Conservation (phyloP, 2,113 vertebrate genomes). For the Lepus europaeus region DNA sequence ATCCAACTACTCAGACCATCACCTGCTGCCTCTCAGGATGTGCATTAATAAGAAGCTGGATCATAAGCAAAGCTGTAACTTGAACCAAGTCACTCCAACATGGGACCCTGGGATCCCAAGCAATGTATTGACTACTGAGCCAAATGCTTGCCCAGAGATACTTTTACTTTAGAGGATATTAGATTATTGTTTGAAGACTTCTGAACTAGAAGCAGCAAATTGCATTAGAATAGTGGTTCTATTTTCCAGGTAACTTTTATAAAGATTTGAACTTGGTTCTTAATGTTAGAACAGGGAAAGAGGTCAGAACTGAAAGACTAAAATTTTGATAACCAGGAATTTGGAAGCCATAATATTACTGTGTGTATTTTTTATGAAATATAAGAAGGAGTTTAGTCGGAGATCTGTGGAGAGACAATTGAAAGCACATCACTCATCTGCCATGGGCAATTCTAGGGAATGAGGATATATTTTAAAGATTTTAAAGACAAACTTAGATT, state of each 20-base stretch:
- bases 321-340: not conserved
- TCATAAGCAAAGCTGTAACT: no score
- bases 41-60: no score
- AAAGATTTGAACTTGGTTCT: not conserved
- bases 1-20: no score
- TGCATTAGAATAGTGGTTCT: not conserved
- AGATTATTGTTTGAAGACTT: not conserved
- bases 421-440: not conserved
- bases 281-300: not conserved
- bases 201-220: not conserved
- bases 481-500: not conserved
- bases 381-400: not conserved
- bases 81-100: no score
- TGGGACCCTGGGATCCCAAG: no score
- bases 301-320: not conserved
- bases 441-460: not conserved
- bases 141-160: no score
- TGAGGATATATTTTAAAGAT: not conserved
- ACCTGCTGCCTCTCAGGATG: no score
- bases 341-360: not conserved
- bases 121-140: no score
- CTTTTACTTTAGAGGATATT: not conserved
- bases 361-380: not conserved
- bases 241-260: not conserved
- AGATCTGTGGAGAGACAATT: not conserved